These are phyloP conservation scores for Laterallus jamaicensis DNA, from an alignment of 2,113 vertebrate genomes.

Conservation along the genomic window DNA sequence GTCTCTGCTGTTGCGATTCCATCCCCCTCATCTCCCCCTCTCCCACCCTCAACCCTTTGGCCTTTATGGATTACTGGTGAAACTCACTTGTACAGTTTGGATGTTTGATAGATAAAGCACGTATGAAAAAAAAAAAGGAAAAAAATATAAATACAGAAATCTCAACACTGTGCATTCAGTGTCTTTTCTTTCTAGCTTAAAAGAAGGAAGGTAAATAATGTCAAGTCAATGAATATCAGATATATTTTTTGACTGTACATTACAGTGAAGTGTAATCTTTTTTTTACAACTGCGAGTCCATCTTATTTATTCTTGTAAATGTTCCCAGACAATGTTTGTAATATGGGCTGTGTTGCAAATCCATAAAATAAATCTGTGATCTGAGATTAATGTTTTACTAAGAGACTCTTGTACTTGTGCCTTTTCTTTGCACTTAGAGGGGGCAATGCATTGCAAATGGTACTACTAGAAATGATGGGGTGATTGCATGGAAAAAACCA, in stretches of 20 bases:
- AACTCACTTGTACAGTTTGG: constrained; percentile 80
- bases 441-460: background rate
- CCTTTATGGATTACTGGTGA: constrained; percentile 58
- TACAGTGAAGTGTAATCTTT: constrained; percentile 84
- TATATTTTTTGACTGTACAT: constrained; percentile 89
- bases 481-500: background rate
- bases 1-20: constrained; percentile 37
- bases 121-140: constrained; percentile 60
- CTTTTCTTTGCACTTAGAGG: constrained; percentile 53
- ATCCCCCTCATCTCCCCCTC: background rate
- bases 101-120: constrained; percentile 82
- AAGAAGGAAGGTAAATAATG: constrained; percentile 81
- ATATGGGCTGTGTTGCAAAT: constrained; percentile 83
- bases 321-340: constrained; percentile 85
- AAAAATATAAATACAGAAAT: constrained; percentile 72
- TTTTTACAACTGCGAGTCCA: constrained; percentile 85
- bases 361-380: constrained; percentile 85
- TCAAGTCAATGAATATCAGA: constrained; percentile 85
- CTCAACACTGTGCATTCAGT: constrained; percentile 81
- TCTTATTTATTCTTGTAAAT: constrained; percentile 89
- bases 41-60: background rate
- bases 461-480: background rate
- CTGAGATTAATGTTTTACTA: constrained; percentile 83
- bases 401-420: constrained; percentile 67
- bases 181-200: constrained; percentile 78